Evolutionary conservation across 2,888 invertebrate genomes (phyloP).

Genomic region (Tenthredo amoena): DNA sequence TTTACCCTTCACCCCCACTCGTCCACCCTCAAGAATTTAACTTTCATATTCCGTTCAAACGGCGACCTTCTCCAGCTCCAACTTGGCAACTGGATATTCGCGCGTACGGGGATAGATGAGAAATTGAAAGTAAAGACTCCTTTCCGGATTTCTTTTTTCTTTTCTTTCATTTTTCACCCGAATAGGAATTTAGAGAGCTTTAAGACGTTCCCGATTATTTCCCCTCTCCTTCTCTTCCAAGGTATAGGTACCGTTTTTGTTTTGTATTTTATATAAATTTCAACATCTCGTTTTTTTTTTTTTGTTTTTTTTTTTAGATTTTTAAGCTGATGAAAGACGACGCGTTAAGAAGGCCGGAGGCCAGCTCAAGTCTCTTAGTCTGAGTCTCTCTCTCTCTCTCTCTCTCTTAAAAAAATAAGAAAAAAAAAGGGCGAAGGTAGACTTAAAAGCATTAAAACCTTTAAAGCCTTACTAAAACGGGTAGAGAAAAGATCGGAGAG

Average conservation of each 20-base stretch:
- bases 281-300: background rate
- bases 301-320: background rate
- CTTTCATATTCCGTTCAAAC: constrained; percentile 19
- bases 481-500: background rate
- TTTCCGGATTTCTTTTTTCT: background rate
- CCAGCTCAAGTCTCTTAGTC: background rate
- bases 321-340: background rate
- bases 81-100: background rate
- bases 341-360: constrained; percentile 4
- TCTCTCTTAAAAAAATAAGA: background rate
- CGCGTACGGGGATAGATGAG: too few relatives aligned
- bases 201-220: too few relatives aligned
- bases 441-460: constrained; percentile 39
- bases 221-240: too few relatives aligned
- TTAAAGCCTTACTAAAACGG: constrained; percentile 6
- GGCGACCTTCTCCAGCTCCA: background rate
- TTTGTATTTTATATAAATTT: background rate
- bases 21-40: background rate
- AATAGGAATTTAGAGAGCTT: too few relatives aligned
- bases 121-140: background rate
- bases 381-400: background rate
- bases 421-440: background rate
- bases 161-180: too few relatives aligned
- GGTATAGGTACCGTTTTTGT: background rate
- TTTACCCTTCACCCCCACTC: background rate